Base-by-base conservation (phyloP, 2,888 invertebrate species). In the Drosophila multiciliata region DNA sequence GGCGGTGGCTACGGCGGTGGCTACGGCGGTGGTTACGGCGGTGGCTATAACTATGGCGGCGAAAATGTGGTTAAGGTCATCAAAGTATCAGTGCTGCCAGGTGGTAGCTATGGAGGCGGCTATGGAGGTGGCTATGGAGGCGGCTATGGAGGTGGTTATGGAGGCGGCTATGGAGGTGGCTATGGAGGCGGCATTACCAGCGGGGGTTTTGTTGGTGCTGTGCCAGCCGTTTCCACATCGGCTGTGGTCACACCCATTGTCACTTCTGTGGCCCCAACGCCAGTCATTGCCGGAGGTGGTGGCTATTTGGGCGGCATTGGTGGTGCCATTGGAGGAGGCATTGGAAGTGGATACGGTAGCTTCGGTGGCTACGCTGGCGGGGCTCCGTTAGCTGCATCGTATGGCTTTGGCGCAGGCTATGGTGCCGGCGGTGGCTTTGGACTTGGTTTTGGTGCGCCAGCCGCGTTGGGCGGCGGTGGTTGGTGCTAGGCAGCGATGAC, bases 201-300 rank as follows among this genome's bases (percentile, higher is more conserved):
- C 23, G 48, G 59, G n/a, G 84, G 86, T 32, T 82, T 78, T 59
- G 86, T 83, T 11, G 88, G 86, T 3, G 89, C 80, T 29, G 85
- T 79, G 8, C 87, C 90, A 3, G 74, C 87, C 38, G 78, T 90
- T 8, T 78, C 90, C 42, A 90, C 89, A 3, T 90, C 89, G 8
- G 90, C 90, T 8, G 89, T 90, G 12, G 87, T 90, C 7, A 87
- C 90, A 2, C 90, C 90, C 0, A 84, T 90, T 17, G 82, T 90
- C 15, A 86, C 91, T 1, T 66, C 91, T 0, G 83, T 89, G 33
- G 69, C 90, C 73, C 82, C 50, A 29, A 50, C 73, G 74, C 92
- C 91, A 2, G 70, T 90, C 2, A 67, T 83, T 11, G 69, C 64
- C 20, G 78, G 80, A 29, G 78, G 81, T 15, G 70, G 70, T 40